These are phyloP conservation scores for Caerostris darwini DNA, from an alignment of 1,140 invertebrate genomes.

Conservation along the genomic window DNA sequence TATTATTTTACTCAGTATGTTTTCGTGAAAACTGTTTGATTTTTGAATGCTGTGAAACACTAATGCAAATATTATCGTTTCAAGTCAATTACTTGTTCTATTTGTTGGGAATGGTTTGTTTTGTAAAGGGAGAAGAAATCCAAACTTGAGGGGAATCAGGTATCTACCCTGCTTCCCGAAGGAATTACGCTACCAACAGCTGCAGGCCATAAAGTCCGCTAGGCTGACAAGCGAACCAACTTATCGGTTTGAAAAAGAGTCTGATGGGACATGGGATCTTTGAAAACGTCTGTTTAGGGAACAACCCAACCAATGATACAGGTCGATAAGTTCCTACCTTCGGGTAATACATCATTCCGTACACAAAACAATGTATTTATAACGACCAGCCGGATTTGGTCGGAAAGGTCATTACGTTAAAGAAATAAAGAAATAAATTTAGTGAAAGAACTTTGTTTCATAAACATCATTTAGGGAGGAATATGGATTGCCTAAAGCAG, in stretches of 20 bases:
- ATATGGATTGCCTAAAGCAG: slow-evolving; percentile 68
- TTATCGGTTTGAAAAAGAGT: slow-evolving; percentile 74
- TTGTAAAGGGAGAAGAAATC: slow-evolving; percentile 35
- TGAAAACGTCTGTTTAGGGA: slow-evolving; percentile 76
- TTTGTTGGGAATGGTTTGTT: not conserved
- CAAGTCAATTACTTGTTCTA: slow-evolving; percentile 17
- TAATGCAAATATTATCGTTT: slow-evolving; percentile 28
- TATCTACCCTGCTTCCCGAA: slow-evolving; percentile 44
- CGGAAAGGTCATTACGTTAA: slow-evolving; percentile 70
- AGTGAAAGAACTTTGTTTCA: slow-evolving; percentile 74
- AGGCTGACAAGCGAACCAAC: slow-evolving; percentile 49
- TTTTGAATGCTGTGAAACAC: not conserved
- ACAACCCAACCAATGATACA: slow-evolving; percentile 57
- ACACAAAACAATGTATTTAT: slow-evolving; percentile 76
- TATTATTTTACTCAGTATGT: no score
- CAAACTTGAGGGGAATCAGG: slow-evolving; percentile 58
- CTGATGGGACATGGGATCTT: slow-evolving; percentile 66
- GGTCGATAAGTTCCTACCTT: slow-evolving; percentile 73
- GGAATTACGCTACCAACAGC: slow-evolving; percentile 61
- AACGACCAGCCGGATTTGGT: slow-evolving; percentile 68
- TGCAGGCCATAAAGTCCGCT: slow-evolving; percentile 69
- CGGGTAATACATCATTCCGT: slow-evolving; percentile 71
- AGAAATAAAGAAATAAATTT: slow-evolving; percentile 76
- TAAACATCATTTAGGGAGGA: slow-evolving; percentile 75
- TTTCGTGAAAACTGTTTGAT: no score